A percentile compares a stretch with the other conserved stretches of the same genome.
These are phyloP conservation scores for pig (Sus scrofa) DNA, from an alignment of 2,113 vertebrate species.

Conservation along the genomic window DNA sequence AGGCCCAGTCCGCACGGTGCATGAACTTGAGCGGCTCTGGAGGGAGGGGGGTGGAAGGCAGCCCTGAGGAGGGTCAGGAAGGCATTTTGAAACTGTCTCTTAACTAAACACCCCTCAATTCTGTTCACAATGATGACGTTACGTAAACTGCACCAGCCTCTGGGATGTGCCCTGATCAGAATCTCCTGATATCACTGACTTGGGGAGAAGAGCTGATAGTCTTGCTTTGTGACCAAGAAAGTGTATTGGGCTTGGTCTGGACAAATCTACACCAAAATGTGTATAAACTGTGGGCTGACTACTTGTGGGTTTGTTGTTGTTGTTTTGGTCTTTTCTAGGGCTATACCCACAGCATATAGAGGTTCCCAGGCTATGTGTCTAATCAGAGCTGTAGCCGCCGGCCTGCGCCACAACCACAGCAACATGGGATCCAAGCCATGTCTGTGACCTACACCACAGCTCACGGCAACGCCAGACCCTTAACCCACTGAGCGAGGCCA, in stretches of 20 bases:
- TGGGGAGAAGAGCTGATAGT: not conserved
- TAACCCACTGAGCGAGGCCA: too few relatives aligned
- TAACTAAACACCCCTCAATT: not conserved
- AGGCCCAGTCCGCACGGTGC: not conserved
- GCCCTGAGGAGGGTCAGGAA: too few relatives aligned
- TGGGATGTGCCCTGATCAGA: not conserved
- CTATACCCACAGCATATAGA: too few relatives aligned
- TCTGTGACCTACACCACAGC: too few relatives aligned
- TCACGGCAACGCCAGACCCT: too few relatives aligned
- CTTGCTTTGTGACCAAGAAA: not conserved
- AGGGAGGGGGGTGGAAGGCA: too few relatives aligned
- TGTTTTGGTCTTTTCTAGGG: too few relatives aligned
- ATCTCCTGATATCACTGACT: not conserved
- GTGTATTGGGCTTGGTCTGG: not conserved
- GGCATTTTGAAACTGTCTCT: not conserved
- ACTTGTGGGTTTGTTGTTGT: too few relatives aligned
- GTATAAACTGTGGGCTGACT: not conserved
- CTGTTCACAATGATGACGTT: not conserved
- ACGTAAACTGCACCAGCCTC: not conserved
- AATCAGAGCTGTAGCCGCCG: too few relatives aligned
- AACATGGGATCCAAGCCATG: too few relatives aligned
- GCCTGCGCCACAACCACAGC: too few relatives aligned
- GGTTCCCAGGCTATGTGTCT: too few relatives aligned
- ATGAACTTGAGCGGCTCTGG: not conserved
- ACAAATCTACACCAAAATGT: not conserved